These are phyloP conservation scores for Drosophila testacea DNA, from an alignment of 2,888 invertebrate genomes.

Conservation along the genomic window DNA sequence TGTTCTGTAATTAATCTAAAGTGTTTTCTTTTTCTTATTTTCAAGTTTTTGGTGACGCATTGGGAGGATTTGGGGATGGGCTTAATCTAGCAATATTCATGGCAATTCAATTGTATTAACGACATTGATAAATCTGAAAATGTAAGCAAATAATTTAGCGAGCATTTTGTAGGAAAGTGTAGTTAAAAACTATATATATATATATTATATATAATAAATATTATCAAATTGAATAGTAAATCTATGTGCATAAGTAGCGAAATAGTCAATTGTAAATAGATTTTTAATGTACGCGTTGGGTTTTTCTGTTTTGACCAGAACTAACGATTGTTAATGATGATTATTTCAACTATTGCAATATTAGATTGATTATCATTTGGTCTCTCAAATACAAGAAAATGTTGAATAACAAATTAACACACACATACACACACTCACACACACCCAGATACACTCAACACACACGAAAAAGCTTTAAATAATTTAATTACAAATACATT, in stretches of 20 bases:
- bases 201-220: conserved; percentile 41
- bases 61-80: conserved; percentile 5
- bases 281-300: conserved; percentile 50
- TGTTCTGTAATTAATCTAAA: conserved; percentile 2
- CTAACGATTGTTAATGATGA: conserved; percentile 27
- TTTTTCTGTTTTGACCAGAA: conserved; percentile 27
- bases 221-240: conserved; percentile 67
- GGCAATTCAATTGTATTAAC: conserved; percentile 81
- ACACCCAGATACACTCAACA: conserved; percentile 6
- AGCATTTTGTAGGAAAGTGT: conserved; percentile 68
- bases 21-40: not conserved
- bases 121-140: conserved; percentile 70
- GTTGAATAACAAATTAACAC: conserved; percentile 31
- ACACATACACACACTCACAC: conserved; percentile 24
- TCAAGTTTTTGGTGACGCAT: not conserved
- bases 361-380: conserved; percentile 32
- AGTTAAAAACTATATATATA: conserved; percentile 57
- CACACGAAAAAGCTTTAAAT: conserved; percentile 79
- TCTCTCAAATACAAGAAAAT: conserved; percentile 27
- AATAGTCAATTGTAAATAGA: conserved; percentile 76
- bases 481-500: conserved; percentile 77
- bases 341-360: conserved; percentile 45
- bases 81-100: conserved; percentile 73
- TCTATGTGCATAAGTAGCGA: conserved; percentile 75
- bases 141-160: conserved; percentile 51